Evolutionary conservation across 2,888 invertebrate species (phyloP).

Genomic region (Lapara coniferarum): DNA sequence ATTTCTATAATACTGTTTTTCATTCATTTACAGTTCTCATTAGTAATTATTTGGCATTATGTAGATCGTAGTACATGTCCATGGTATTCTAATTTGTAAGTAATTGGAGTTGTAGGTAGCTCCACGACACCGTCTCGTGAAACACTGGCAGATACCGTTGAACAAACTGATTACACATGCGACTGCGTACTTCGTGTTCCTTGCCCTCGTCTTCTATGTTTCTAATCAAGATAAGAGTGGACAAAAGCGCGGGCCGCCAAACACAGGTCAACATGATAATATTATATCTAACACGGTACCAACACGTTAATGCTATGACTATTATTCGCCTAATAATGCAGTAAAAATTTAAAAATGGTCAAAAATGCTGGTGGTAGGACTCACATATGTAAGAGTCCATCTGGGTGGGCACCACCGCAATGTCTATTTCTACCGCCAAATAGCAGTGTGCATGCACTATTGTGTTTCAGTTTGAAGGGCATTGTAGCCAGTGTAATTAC

Average conservation of each 20-base stretch:
- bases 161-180: slow-evolving; percentile 88
- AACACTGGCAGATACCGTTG: slow-evolving; percentile 85
- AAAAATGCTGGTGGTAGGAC: too few species aligned
- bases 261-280: slow-evolving; percentile 68
- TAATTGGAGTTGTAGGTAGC: slow-evolving; percentile 55
- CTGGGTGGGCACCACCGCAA: too few species aligned
- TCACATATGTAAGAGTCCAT: too few species aligned
- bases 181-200: slow-evolving; percentile 86
- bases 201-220: slow-evolving; percentile 84
- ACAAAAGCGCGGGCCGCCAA: slow-evolving; percentile 84
- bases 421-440: too few species aligned
- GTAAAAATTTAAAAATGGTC: too few species aligned
- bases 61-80: not conserved
- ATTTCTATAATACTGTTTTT: not conserved
- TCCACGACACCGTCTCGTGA: slow-evolving; percentile 69
- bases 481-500: too few species aligned
- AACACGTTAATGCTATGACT: not conserved
- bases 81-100: slow-evolving; percentile 20
- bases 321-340: not conserved
- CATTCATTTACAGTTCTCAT: not conserved
- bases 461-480: too few species aligned
- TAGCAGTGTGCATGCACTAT: too few species aligned
- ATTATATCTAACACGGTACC: not conserved
- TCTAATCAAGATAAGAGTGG: slow-evolving; percentile 83
- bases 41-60: not conserved